A percentile compares a stretch with the other conserved stretches of the same genome.
These are phyloP conservation scores for Fabriciana adippe DNA, from an alignment of 2,888 invertebrate species.

Conservation along the genomic window DNA sequence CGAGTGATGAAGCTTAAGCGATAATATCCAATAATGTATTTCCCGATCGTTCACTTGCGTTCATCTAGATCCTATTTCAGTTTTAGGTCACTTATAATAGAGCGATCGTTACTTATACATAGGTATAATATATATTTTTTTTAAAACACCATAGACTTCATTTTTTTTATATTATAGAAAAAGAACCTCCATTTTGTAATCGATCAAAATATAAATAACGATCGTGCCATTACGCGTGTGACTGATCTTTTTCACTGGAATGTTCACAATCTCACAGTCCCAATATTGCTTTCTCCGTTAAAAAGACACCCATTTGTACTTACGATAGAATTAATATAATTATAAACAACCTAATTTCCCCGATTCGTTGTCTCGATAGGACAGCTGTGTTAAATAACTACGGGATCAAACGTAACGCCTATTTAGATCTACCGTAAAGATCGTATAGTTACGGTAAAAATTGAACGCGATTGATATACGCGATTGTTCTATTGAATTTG, in stretches of 20 bases:
- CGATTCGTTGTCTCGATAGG: constrained; percentile 78
- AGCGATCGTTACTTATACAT: constrained; percentile 1
- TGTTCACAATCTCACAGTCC: constrained; percentile 63
- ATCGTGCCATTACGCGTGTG: constrained; percentile 40
- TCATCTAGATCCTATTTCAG: constrained; percentile 31
- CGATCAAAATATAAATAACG: constrained; percentile 22
- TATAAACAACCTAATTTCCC: constrained; percentile 75
- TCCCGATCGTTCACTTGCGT: constrained; percentile 46
- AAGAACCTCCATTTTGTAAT: background rate
- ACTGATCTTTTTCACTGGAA: constrained; percentile 63
- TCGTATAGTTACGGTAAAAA: background rate
- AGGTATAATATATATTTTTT: background rate
- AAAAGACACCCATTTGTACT: constrained; percentile 76
- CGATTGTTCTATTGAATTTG: background rate
- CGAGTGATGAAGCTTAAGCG: constrained; percentile 53
- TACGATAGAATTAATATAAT: constrained; percentile 64
- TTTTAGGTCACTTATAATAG: constrained; percentile 1
- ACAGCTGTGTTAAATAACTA: constrained; percentile 67
- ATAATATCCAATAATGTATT: constrained; percentile 58
- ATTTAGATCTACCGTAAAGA: background rate
- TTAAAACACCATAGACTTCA: background rate
- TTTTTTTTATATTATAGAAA: background rate
- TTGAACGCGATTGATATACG: background rate
- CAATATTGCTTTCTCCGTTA: constrained; percentile 66
- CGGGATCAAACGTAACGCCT: constrained; percentile 47